Evolutionary conservation across 2,113 vertebrate species (phyloP).

Genomic region (Manacus vitellinus): DNA sequence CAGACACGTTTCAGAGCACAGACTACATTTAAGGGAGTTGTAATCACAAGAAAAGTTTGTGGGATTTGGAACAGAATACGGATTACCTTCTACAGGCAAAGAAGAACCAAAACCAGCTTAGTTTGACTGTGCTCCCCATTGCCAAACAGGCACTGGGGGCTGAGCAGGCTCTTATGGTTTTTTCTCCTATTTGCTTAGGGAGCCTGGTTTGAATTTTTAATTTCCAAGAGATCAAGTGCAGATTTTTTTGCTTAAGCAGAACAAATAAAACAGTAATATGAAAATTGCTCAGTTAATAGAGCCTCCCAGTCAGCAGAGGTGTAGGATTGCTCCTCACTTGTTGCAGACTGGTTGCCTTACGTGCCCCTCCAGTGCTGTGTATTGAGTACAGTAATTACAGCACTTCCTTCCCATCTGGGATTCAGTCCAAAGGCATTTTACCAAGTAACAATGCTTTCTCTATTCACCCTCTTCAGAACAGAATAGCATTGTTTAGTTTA

Average conservation of each 20-base stretch:
- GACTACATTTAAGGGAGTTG: not conserved
- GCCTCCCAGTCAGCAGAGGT: not conserved
- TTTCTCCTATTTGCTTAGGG: not conserved
- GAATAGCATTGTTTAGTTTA: slow-evolving; percentile 59
- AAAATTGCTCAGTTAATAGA: not conserved
- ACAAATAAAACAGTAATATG: not conserved
- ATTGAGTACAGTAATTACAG: slow-evolving; percentile 45
- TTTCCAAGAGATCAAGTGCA: slow-evolving; percentile 11
- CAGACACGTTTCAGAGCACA: not conserved
- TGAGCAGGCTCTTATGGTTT: not conserved
- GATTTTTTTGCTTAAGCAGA: slow-evolving; percentile 21
- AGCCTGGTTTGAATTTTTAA: slow-evolving; percentile 33
- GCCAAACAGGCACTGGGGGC: not conserved
- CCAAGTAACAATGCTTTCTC: slow-evolving; percentile 60
- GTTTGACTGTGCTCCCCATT: not conserved
- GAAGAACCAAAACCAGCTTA: not conserved
- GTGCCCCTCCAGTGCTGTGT: slow-evolving; percentile 21
- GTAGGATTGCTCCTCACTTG: not conserved
- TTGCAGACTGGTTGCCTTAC: not conserved
- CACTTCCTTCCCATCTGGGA: slow-evolving; percentile 69
- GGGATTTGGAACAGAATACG: not conserved
- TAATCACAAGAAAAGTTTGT: not conserved
- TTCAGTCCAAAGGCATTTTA: slow-evolving; percentile 58
- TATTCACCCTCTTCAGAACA: slow-evolving; percentile 46
- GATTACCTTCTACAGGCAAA: not conserved